A percentile compares a stretch with the other conserved stretches of the same genome.
These are phyloP conservation scores for Heliconius ismenius DNA, from an alignment of 2,888 invertebrate species.

Conservation along the genomic window DNA sequence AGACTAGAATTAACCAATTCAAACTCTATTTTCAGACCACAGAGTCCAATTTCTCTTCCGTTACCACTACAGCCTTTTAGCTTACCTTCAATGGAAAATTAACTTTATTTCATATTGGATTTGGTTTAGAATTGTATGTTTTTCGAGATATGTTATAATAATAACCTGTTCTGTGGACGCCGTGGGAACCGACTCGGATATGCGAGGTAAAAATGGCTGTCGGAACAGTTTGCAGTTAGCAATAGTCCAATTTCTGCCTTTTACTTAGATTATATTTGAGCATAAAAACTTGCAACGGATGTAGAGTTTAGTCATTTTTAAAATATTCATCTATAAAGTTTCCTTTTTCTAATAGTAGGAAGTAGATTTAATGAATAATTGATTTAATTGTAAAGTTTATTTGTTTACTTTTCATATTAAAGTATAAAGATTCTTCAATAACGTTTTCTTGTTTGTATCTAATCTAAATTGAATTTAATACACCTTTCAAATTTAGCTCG, in stretches of 20 bases:
- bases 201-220: conserved; percentile 80
- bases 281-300: conserved; percentile 53
- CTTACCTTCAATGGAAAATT: conserved; percentile 46
- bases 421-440: background rate
- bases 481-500: background rate
- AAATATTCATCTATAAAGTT: conserved; percentile 17
- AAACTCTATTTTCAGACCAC: conserved; percentile 25
- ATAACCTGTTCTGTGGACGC: conserved; percentile 78
- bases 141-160: conserved; percentile 73
- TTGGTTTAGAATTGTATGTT: conserved; percentile 57
- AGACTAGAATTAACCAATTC: conserved; percentile 26
- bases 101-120: conserved; percentile 49
- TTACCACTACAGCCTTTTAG: conserved; percentile 34
- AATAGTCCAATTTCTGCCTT: conserved; percentile 81
- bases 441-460: background rate
- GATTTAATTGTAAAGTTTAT: background rate
- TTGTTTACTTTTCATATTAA: background rate
- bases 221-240: conserved; percentile 79
- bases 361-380: conserved; percentile 20
- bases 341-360: conserved; percentile 32
- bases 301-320: conserved; percentile 19
- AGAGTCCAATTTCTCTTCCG: conserved; percentile 23
- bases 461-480: background rate
- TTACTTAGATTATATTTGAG: conserved; percentile 72
- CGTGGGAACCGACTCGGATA: conserved; percentile 81